These are phyloP conservation scores for Folsomia candida DNA, from an alignment of 2,888 invertebrate species.

Conservation along the genomic window DNA sequence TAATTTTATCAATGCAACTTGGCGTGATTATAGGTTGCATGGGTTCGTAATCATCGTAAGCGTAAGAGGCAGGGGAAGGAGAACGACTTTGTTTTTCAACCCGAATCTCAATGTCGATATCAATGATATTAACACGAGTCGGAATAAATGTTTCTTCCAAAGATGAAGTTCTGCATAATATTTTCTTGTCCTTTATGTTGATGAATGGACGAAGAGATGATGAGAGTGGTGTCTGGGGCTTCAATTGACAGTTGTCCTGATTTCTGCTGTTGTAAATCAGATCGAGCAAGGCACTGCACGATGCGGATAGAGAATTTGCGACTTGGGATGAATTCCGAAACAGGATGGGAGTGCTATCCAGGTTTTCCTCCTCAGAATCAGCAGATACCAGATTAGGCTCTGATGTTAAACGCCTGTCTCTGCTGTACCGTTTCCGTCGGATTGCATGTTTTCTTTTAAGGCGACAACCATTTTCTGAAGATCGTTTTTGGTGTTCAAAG, in stretches of 20 bases:
- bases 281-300: slow-evolving; percentile 39
- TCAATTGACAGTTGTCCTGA: not conserved
- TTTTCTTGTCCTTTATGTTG: slow-evolving; percentile 7
- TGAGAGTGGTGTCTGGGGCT: not conserved
- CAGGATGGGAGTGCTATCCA: not conserved
- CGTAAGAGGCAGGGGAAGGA: slow-evolving; percentile 22
- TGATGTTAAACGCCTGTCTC: slow-evolving; percentile 35
- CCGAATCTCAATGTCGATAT: slow-evolving; percentile 39
- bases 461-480: slow-evolving; percentile 30
- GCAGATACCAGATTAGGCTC: slow-evolving; percentile 23
- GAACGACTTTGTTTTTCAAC: slow-evolving; percentile 25
- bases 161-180: slow-evolving; percentile 9
- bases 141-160: slow-evolving; percentile 15
- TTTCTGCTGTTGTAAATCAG: slow-evolving; percentile 17
- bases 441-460: slow-evolving; percentile 44
- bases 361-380: slow-evolving; percentile 22
- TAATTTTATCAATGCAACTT: slow-evolving; percentile 4
- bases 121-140: slow-evolving; percentile 34
- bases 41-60: slow-evolving; percentile 23
- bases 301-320: slow-evolving; percentile 35
- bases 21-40: slow-evolving; percentile 12
- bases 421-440: slow-evolving; percentile 35
- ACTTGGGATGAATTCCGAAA: not conserved
- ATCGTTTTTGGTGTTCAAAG: slow-evolving; percentile 36
- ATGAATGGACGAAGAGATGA: not conserved